A percentile compares a stretch with the other conserved stretches of the same genome.
Evolutionary conservation across 1,140 invertebrate genomes (phyloP).

Genomic region (Stegodyphus mimosarum): DNA sequence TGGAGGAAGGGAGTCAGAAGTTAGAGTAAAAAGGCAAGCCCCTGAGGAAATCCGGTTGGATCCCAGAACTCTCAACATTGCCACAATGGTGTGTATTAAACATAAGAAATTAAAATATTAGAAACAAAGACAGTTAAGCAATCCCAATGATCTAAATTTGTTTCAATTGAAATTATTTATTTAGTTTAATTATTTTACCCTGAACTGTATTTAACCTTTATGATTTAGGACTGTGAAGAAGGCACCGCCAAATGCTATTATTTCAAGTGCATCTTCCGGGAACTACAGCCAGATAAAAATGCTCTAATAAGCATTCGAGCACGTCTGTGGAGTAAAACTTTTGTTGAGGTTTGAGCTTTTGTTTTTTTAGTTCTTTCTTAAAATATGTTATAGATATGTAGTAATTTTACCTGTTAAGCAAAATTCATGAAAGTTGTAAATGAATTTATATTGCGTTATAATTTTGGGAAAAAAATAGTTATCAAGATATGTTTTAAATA

Average conservation of each 20-base stretch:
- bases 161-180: background rate
- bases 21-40: constrained; percentile 71
- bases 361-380: background rate
- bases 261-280: constrained; percentile 82
- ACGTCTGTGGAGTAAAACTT: constrained; percentile 88
- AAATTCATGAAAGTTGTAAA: too few species aligned
- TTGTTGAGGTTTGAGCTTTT: constrained; percentile 68
- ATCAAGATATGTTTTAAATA: too few species aligned
- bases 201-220: constrained; percentile 54
- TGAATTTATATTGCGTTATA: too few species aligned
- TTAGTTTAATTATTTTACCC: background rate
- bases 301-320: constrained; percentile 83
- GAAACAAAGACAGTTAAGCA: background rate
- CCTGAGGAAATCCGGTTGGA: constrained; percentile 77
- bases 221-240: constrained; percentile 79
- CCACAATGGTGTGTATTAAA: constrained; percentile 76
- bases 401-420: too few species aligned
- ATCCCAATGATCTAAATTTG: background rate
- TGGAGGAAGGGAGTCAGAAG: background rate
- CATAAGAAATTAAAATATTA: background rate
- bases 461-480: too few species aligned
- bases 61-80: constrained; percentile 78
- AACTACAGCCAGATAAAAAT: constrained; percentile 78
- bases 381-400: background rate
- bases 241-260: constrained; percentile 87